Evolutionary conservation across 1,140 invertebrate species (phyloP).

Genomic region (Octopus bimaculoides): DNA sequence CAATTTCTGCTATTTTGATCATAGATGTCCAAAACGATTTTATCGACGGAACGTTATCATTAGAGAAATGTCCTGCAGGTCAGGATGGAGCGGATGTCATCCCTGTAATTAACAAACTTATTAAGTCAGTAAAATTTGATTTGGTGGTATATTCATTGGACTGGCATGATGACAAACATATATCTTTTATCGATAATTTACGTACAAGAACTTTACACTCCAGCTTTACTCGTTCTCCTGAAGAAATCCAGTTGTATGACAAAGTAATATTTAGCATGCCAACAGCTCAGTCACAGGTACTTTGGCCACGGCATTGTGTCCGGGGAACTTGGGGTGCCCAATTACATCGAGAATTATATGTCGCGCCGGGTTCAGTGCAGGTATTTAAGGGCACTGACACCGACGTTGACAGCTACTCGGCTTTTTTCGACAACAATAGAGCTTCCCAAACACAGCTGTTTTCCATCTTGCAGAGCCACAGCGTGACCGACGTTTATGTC

Average conservation of each 20-base stretch:
- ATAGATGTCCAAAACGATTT: slow-evolving; percentile 99
- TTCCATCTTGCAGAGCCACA: slow-evolving; percentile 73
- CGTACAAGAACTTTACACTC: slow-evolving; percentile 29
- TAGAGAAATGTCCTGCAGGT: slow-evolving; percentile 87
- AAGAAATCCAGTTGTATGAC: slow-evolving; percentile 76
- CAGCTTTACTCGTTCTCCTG: slow-evolving; percentile 15
- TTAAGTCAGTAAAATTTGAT: slow-evolving; percentile 84
- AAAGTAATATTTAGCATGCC: slow-evolving; percentile 75
- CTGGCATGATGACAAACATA: slow-evolving; percentile 96
- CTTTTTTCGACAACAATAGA: slow-evolving; percentile 96
- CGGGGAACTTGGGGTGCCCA: slow-evolving; percentile 93
- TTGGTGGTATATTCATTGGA: slow-evolving; percentile 93
- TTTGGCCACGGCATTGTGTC: slow-evolving; percentile 95
- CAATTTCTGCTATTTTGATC: slow-evolving; percentile 84
- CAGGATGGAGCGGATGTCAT: slow-evolving; percentile 67
- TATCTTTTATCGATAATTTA: slow-evolving; percentile 91
- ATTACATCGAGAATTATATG: slow-evolving; percentile 86
- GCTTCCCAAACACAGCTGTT: slow-evolving; percentile 82
- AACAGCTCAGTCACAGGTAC: slow-evolving; percentile 57
- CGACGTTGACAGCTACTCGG: slow-evolving; percentile 95
- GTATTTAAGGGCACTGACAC: slow-evolving; percentile 93
- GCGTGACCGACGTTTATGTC: slow-evolving; percentile 89
- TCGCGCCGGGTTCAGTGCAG: slow-evolving; percentile 70
- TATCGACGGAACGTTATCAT: slow-evolving; percentile 88
- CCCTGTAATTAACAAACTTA: slow-evolving; percentile 84